Evolutionary conservation across 2,888 invertebrate species (phyloP).

Genomic region (Sphaeridia pumilis): DNA sequence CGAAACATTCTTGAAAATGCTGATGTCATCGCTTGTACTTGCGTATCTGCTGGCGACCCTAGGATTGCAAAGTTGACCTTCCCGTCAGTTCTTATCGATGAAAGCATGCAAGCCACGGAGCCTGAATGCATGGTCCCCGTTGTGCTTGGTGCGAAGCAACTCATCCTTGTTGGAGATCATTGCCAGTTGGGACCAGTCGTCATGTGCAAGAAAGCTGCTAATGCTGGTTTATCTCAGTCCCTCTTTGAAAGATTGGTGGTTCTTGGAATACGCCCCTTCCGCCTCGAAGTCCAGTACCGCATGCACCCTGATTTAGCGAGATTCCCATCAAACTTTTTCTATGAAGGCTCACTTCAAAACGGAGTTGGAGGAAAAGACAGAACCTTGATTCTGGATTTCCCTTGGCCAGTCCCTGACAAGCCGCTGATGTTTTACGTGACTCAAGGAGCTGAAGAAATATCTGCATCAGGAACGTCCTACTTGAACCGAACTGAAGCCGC

Average conservation of each 20-base stretch:
- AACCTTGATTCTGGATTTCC: constrained; percentile 80
- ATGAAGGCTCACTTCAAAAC: constrained; percentile 96
- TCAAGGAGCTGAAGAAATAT: constrained; percentile 96
- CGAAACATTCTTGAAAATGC: constrained; percentile 84
- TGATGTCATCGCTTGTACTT: constrained; percentile 98
- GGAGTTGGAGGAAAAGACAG: constrained; percentile 91
- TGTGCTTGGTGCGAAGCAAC: constrained; percentile 79
- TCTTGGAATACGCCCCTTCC: constrained; percentile 89
- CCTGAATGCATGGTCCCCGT: constrained; percentile 96
- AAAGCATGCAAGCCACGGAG: constrained; percentile 93
- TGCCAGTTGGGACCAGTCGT: constrained; percentile 98
- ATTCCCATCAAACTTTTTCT: constrained; percentile 98
- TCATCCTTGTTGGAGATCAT: constrained; percentile 97
- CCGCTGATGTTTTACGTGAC: constrained; percentile 99
- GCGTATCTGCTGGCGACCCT: constrained; percentile 96
- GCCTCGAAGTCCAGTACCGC: constrained; percentile 93
- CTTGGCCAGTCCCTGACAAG: constrained; percentile 91
- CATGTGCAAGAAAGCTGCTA: constrained; percentile 97
- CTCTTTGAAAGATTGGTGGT: constrained; percentile 95
- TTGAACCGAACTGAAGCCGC: constrained; percentile 96
- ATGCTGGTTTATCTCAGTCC: constrained; percentile 92
- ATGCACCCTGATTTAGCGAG: constrained; percentile 98
- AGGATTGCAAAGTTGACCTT: constrained; percentile 85
- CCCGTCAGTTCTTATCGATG: constrained; percentile 91
- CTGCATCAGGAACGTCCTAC: constrained; percentile 96